Evolutionary conservation across 2,113 vertebrate genomes (phyloP), one percentile per base, ranked within the genome.

Genomic region (Sceloporus undulatus): DNA sequence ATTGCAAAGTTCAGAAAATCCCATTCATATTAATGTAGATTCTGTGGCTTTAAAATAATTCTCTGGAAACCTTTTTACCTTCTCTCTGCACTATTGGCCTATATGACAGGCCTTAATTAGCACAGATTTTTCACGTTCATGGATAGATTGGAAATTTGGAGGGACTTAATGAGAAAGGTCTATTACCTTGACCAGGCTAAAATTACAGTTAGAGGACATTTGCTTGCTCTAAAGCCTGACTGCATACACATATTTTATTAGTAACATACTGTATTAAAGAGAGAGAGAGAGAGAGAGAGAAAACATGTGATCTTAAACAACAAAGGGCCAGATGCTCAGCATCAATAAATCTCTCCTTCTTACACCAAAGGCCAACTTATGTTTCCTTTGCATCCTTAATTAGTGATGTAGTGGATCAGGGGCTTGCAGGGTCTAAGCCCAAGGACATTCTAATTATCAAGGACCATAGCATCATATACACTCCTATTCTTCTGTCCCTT

Each of bases 131-230:
- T 96, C 95, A 95, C 90, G 13, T 96, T 95, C 54, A 0, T 91
- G 92, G 90, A 75, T 94, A 92, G 93, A 96, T 87, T 95, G 92
- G 91, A 95, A 96, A 96, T 96, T 94, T 94, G 94, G 95, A 96
- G 93, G 90, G 91, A 89, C 90, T 96, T 97, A 97, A 96, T 96
- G 96, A 95, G 94, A 96, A 94, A 95, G 96, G 96, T 96, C 96
- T 92, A 91, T 92, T 96, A 96, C 96, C 96, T 97, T 97, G 97
- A 96, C 95, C 92, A 89, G 94, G 89, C 92, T 95, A 95, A 95
- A 96, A 96, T 92, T 96, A 89, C 92, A 93, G 90, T 92, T 97
- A 93, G 95, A 96, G 94, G 96, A 93, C 89, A 1, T 94, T 93
- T 79, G 16, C 89, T 81, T 27, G 52, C 85, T 94, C 89, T 89